phyloP scores from a whole-genome alignment of 1,140 invertebrate species.

The Chionoecetes opilio region DNA sequence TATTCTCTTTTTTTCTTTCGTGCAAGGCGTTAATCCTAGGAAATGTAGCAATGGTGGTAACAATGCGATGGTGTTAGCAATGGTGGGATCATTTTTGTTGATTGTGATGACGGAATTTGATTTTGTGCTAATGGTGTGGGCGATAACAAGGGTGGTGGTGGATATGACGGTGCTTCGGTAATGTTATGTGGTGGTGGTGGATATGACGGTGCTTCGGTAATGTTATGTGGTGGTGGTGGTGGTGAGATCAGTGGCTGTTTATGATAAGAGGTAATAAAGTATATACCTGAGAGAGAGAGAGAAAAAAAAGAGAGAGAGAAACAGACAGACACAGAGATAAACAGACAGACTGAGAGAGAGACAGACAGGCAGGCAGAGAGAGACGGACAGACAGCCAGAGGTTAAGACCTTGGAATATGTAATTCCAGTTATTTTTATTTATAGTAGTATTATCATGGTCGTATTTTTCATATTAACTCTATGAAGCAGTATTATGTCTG shows the following conservation, averaged over 20 bases:
- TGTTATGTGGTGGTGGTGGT: conserved; percentile 6
- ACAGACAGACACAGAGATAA: too few relatives aligned
- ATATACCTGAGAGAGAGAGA: not conserved
- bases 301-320: not conserved
- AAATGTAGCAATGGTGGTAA: too few relatives aligned
- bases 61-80: too few relatives aligned
- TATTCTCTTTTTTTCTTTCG: not conserved
- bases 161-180: not conserved
- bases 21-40: too few relatives aligned
- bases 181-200: not conserved
- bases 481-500: too few relatives aligned
- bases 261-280: not conserved
- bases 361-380: too few relatives aligned
- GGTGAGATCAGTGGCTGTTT: conserved; percentile 10
- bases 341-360: not conserved
- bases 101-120: conserved; percentile 10
- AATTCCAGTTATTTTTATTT: too few relatives aligned
- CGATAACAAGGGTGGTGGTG: not conserved
- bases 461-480: too few relatives aligned
- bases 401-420: too few relatives aligned
- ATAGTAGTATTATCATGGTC: too few relatives aligned
- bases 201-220: not conserved
- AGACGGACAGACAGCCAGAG: too few relatives aligned
- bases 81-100: not conserved
- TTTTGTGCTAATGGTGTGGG: not conserved